A percentile compares a stretch with the other conserved stretches of the same genome.
Evolutionary conservation across 1,140 invertebrate species (phyloP).

Genomic region (Drosophila tristis): DNA sequence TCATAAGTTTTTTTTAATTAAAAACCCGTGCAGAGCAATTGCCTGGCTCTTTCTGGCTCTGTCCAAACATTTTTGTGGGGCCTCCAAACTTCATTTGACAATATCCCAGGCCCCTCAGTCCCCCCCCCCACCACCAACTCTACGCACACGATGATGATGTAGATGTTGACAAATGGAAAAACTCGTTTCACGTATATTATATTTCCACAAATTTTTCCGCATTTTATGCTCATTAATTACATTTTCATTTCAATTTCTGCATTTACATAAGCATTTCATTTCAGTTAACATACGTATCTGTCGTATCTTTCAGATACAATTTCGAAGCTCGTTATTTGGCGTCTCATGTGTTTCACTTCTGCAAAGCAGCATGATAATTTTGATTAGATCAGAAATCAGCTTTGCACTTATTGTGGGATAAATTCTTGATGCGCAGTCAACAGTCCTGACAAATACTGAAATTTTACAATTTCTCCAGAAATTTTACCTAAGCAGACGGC

Average conservation of each 20-base stretch:
- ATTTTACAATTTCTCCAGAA: no score
- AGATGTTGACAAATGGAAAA: conserved; percentile 50
- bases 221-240: conserved; percentile 81
- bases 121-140: background rate
- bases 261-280: conserved; percentile 77
- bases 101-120: background rate
- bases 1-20: conserved; percentile 8
- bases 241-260: conserved; percentile 74
- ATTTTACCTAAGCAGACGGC: no score
- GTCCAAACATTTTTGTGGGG: conserved; percentile 47
- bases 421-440: no score
- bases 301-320: conserved; percentile 3
- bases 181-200: conserved; percentile 72
- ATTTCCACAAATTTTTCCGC: conserved; percentile 71
- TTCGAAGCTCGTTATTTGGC: conserved; percentile 8
- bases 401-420: no score
- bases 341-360: conserved; percentile 1
- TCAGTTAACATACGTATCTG: conserved; percentile 13
- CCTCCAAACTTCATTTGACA: conserved; percentile 2
- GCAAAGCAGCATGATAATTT: no score
- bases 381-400: no score
- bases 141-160: background rate
- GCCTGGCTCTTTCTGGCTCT: conserved; percentile 11
- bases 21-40: no score
- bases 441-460: no score